A percentile compares a stretch with the other conserved stretches of the same genome.
These are phyloP conservation scores for Caenorhabditis parvicauda DNA, from an alignment of 2,888 invertebrate genomes.

Conservation along the genomic window DNA sequence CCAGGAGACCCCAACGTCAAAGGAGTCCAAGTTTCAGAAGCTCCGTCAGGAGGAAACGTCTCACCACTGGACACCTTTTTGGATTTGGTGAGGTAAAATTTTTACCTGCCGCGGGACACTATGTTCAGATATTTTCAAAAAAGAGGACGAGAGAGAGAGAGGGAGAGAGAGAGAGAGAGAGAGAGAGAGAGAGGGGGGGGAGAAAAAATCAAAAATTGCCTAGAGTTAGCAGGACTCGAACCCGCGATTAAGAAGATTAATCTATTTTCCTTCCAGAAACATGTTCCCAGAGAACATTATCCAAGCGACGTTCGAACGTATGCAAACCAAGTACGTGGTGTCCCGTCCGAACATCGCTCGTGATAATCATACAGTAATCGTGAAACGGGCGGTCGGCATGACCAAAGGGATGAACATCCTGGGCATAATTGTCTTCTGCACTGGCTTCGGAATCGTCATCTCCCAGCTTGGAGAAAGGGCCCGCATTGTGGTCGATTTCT, in stretches of 20 bases:
- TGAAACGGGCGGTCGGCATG: slow-evolving; percentile 27
- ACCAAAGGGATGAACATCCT: slow-evolving; percentile 29
- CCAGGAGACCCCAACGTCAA: slow-evolving; percentile 69
- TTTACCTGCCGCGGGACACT: background rate
- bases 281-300: slow-evolving; percentile 89
- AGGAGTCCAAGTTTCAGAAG: slow-evolving; percentile 37
- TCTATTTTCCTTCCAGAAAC: slow-evolving; percentile 71
- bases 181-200: background rate
- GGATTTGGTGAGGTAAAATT: slow-evolving; percentile 79
- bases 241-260: background rate
- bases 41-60: slow-evolving; percentile 48
- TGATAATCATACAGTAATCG: slow-evolving; percentile 24
- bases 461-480: slow-evolving; percentile 74
- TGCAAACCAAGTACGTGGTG: slow-evolving; percentile 57
- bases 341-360: slow-evolving; percentile 34
- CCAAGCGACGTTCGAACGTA: slow-evolving; percentile 70
- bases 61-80: slow-evolving; percentile 77
- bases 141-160: too few species aligned
- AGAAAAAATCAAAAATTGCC: too few species aligned
- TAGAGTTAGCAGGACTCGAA: too few species aligned
- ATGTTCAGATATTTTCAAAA: background rate
- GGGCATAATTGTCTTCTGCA: slow-evolving; percentile 85
- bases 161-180: too few species aligned
- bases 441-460: slow-evolving; percentile 85
- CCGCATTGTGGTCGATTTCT: slow-evolving; percentile 74